phyloP scores from a whole-genome alignment of 2,888 invertebrate genomes.

The Tipula vernalis region DNA sequence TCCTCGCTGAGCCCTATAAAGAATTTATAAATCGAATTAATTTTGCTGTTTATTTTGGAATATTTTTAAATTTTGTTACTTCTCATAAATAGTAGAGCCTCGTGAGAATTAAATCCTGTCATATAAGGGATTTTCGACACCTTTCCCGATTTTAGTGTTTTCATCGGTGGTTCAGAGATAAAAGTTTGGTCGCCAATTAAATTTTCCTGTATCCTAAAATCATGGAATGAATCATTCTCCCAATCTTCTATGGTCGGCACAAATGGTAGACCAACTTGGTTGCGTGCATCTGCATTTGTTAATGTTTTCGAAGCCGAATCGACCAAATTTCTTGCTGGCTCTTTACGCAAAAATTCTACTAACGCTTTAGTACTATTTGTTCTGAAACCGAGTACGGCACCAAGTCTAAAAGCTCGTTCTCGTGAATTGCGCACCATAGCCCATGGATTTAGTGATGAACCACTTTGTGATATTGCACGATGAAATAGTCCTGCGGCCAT shows the following conservation, averaged over 20 bases:
- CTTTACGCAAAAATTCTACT: constrained; percentile 44
- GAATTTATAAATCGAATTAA: neutral
- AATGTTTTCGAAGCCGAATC: constrained; percentile 43
- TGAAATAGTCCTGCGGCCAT: constrained; percentile 47
- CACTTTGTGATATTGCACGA: constrained; percentile 48
- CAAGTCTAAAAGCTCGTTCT: constrained; percentile 42
- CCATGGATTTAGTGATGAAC: constrained; percentile 49
- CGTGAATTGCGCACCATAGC: constrained; percentile 41
- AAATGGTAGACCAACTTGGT: constrained; percentile 47
- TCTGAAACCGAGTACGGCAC: constrained; percentile 42
- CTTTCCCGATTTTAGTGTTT: constrained; percentile 31
- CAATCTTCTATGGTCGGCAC: constrained; percentile 40
- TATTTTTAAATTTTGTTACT: constrained; percentile 26
- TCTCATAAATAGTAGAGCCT: constrained; percentile 49
- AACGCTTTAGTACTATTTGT: constrained; percentile 44
- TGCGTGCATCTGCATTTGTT: constrained; percentile 40
- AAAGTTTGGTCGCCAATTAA: constrained; percentile 36
- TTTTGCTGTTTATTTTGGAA: too few species aligned
- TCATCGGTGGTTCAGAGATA: constrained; percentile 40
- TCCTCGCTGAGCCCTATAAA: constrained; percentile 43
- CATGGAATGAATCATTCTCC: constrained; percentile 26
- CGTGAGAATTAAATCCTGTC: constrained; percentile 50
- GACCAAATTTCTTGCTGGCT: constrained; percentile 44
- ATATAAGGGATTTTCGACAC: constrained; percentile 48
- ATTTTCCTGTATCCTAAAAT: constrained; percentile 20